Percentiles rank a stretch among this genome's conserved stretches.
phyloP scores from a whole-genome alignment of 2,797 vertebrate species.

The Chrysocyon brachyurus region DNA sequence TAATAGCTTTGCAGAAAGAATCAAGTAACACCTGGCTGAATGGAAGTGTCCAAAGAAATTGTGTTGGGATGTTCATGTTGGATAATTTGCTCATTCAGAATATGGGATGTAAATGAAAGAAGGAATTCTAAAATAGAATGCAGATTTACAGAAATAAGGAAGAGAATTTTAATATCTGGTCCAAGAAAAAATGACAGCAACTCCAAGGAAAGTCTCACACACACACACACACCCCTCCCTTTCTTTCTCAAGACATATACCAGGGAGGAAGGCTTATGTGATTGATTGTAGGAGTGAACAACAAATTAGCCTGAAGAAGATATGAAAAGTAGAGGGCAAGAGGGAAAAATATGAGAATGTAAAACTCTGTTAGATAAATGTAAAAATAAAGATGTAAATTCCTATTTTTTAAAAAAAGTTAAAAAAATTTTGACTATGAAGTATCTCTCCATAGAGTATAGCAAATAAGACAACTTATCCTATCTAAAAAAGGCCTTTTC shows the following conservation, averaged over 20 bases:
- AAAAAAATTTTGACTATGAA: background rate
- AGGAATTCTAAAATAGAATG: background rate
- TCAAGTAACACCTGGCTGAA: background rate
- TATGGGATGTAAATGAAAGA: background rate
- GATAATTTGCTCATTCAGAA: background rate
- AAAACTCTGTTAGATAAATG: background rate
- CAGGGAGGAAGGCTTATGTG: background rate
- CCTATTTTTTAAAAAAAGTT: background rate
- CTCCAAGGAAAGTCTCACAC: background rate
- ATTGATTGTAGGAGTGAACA: background rate
- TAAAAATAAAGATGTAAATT: background rate
- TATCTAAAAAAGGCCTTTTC: background rate
- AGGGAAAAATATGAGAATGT: background rate
- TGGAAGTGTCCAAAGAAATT: background rate
- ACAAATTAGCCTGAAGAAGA: background rate
- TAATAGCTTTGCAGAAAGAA: background rate
- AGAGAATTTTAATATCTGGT: background rate
- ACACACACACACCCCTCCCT: background rate
- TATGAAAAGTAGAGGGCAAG: background rate
- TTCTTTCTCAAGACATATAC: background rate
- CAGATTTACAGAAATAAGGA: background rate
- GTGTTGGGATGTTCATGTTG: background rate
- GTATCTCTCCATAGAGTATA: background rate
- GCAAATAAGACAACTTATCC: background rate
- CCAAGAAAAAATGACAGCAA: background rate